Base-by-base conservation (phyloP, 2,797 vertebrate species). In the Cyclopterus lumpus region DNA sequence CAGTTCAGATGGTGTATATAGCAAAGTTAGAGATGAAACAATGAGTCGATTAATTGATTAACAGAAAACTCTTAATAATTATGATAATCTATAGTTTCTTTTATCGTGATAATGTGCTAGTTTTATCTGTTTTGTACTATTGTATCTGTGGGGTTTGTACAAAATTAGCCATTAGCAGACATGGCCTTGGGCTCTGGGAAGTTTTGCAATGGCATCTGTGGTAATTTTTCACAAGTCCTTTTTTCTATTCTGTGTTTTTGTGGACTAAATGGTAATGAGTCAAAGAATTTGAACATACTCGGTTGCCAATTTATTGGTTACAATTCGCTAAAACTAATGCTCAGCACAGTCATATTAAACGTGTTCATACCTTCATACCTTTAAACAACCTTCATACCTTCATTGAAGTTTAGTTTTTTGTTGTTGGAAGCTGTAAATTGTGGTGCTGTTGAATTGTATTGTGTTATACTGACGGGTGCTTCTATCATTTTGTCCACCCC, bases 1-100 rank as follows among this genome's bases (percentile, higher is more conserved):
- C n/a, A 16, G 10, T 70, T 59, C 38, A 60, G 22, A 69, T 54
- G 54, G 14, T n/a, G n/a, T 65, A 9, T 30, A 16, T 14, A 75
- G 7, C 6, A 63, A 48, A 77, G 57, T 46, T 24, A 9, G 10
- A 24, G 24, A 54, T 8, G 7, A 63, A 62, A 66, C 12, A 20
- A 59, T 55, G 36, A 60, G 16, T 42, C 16, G 11, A 32, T 18
- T 22, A 1, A 71, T 34, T 60, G 4, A 55, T 55, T 40, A 55
- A 30, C 26, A 49, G 12, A 44, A 24, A 60, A 54, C 30, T 0
- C 1, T 1, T 22, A 34, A 26, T 15, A 12, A n/a, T 6, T 30
- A 38, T 61, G 26, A 57, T n/a, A n/a, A 46, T 4, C 0, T 2
- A 28, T 36, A 20, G 3, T 36, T 1, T 51, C 1, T 26, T 28